Evolutionary conservation across 1,140 invertebrate species (phyloP).

Genomic region (Notospermus geniculatus): DNA sequence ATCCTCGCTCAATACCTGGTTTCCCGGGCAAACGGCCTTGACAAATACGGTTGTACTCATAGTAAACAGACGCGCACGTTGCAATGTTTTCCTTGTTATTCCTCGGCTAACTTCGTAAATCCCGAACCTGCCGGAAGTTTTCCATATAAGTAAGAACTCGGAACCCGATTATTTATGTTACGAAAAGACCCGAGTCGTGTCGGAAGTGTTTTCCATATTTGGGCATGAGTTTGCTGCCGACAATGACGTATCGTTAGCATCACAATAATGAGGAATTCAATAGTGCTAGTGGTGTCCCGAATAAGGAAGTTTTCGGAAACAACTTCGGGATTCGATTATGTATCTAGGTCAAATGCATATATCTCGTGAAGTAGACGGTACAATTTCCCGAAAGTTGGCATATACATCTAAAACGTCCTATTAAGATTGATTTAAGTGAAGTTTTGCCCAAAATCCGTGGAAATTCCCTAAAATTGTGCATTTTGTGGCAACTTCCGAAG

Average conservation of each 20-base stretch:
- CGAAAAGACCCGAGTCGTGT: slow-evolving; percentile 7
- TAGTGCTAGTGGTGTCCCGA: slow-evolving; percentile 34
- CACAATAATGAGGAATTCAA: slow-evolving; percentile 25
- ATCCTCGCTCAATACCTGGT: too few species aligned
- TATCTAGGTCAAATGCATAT: slow-evolving; percentile 14
- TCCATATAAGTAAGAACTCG: too few species aligned
- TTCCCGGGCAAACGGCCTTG: too few species aligned
- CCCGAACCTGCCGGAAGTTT: neutral
- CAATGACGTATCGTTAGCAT: slow-evolving; percentile 9
- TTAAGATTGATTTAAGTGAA: neutral
- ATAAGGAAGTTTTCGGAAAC: slow-evolving; percentile 36
- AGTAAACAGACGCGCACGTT: too few species aligned
- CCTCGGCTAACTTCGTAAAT: neutral
- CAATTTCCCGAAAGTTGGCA: slow-evolving; percentile 15
- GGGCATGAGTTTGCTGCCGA: slow-evolving; percentile 6
- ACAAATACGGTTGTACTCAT: too few species aligned
- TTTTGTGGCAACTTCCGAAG: neutral
- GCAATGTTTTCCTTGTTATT: slow-evolving; percentile 3
- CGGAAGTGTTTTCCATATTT: slow-evolving; percentile 9
- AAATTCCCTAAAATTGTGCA: slow-evolving; percentile 5
- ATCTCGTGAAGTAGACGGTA: slow-evolving; percentile 12
- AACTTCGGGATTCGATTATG: slow-evolving; percentile 26
- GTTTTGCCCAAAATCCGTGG: slow-evolving; percentile 11
- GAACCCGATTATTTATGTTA: too few species aligned
- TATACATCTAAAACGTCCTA: slow-evolving; percentile 11